phyloP scores from a whole-genome alignment of 2,797 vertebrate genomes.

The Thaleichthys pacificus region DNA sequence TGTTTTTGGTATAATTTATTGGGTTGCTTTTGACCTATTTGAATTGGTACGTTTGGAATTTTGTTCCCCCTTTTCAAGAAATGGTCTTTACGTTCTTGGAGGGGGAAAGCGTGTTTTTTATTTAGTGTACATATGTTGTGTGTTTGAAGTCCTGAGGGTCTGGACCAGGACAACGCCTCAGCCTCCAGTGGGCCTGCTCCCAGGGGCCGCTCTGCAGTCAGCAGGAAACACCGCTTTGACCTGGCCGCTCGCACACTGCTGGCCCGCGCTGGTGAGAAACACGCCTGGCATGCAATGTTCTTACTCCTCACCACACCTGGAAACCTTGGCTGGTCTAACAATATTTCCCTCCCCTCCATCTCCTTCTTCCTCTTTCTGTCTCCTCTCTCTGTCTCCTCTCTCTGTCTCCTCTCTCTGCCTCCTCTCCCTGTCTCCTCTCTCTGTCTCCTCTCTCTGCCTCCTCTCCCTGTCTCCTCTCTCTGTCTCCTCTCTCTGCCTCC shows the following conservation, averaged over 20 bases:
- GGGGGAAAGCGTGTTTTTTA: background rate
- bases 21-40: too few species aligned
- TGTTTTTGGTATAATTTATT: background rate
- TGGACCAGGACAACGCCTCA: slow-evolving; percentile 88
- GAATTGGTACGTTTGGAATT: too few species aligned
- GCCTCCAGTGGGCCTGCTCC: slow-evolving; percentile 80
- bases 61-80: too few species aligned
- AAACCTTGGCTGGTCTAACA: background rate
- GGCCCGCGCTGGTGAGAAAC: slow-evolving; percentile 88
- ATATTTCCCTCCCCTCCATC: background rate
- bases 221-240: slow-evolving; percentile 93
- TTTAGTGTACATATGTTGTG: slow-evolving; percentile 5
- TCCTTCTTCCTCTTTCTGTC: background rate
- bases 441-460: too few species aligned
- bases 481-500: background rate
- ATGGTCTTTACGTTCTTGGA: too few species aligned
- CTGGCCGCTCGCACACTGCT: slow-evolving; percentile 91
- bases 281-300: background rate
- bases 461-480: background rate
- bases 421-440: background rate
- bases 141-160: slow-evolving; percentile 80
- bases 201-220: slow-evolving; percentile 84
- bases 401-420: too few species aligned
- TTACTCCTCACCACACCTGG: too few species aligned
- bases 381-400: too few species aligned